Conservation (phyloP, 2,113 vertebrate genomes). For the Romanogobio albipinnatus region DNA sequence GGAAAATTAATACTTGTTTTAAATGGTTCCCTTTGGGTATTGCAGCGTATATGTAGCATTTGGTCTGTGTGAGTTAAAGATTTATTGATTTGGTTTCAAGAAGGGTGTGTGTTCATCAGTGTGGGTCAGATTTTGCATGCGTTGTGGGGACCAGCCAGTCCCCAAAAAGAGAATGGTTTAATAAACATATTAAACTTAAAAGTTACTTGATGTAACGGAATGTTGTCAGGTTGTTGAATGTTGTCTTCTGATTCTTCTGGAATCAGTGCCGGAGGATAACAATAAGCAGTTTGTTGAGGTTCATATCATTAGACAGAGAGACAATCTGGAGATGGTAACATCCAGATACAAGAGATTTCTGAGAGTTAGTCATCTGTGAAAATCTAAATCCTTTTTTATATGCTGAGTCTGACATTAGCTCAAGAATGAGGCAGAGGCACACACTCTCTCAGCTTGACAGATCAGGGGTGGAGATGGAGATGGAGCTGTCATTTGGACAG, state of each 20-base stretch:
- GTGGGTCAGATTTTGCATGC: neutral
- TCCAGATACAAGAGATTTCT: conserved; percentile 1
- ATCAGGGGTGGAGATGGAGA: neutral
- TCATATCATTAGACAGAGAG: neutral
- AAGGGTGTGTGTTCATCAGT: neutral
- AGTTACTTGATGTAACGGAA: neutral
- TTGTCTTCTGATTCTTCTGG: neutral
- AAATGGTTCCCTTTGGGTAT: conserved; percentile 1
- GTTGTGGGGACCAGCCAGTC: neutral
- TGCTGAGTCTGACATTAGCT: conserved; percentile 25
- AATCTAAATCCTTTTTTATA: conserved; percentile 30
- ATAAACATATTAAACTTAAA: neutral
- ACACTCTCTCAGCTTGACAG: conserved; percentile 12
- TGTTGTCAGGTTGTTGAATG: neutral
- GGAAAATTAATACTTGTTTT: neutral
- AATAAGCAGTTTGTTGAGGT: neutral
- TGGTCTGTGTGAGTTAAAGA: conserved; percentile 14
- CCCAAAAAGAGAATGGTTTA: neutral
- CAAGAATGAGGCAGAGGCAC: conserved; percentile 29
- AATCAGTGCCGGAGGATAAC: neutral
- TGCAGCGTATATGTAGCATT: neutral
- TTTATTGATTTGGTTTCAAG: conserved; percentile 42
- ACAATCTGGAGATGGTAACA: neutral
- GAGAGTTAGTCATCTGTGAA: conserved; percentile 9
- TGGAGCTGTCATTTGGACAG: neutral